Conservation (phyloP, 1,140 invertebrate species). For the Drosophila rhopaloa region DNA sequence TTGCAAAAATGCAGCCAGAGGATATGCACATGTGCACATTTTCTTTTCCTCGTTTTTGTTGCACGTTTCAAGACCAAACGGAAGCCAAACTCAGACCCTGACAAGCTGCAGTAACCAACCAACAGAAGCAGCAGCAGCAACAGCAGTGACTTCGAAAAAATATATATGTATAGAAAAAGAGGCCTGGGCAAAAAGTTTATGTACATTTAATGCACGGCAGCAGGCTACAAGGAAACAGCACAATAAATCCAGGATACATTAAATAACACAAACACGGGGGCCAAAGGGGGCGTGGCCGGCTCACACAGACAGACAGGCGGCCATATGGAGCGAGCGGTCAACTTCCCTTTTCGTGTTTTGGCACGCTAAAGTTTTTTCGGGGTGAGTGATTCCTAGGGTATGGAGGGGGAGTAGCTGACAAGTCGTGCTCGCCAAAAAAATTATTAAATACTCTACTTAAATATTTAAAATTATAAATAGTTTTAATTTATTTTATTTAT, state of each 20-base stretch:
- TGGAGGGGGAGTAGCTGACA: background rate
- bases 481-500: too few species aligned
- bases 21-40: conserved; percentile 52
- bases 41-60: conserved; percentile 45
- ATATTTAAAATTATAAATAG: background rate
- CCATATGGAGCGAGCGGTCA: conserved; percentile 64
- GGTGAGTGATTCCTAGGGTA: conserved; percentile 17
- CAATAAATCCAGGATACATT: conserved; percentile 83
- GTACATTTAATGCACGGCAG: conserved; percentile 77
- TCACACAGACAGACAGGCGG: conserved; percentile 49
- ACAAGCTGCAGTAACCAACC: conserved; percentile 53
- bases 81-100: conserved; percentile 55
- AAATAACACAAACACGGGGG: conserved; percentile 64
- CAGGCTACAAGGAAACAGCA: conserved; percentile 74
- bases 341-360: conserved; percentile 75
- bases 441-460: background rate
- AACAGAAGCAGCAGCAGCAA: conserved; percentile 33
- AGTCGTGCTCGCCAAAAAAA: background rate
- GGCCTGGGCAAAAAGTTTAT: conserved; percentile 65
- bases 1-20: conserved; percentile 71
- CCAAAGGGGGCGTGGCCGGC: conserved; percentile 25
- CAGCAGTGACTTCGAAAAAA: conserved; percentile 34
- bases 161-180: conserved; percentile 33
- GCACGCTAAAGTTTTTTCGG: conserved; percentile 52
- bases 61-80: conserved; percentile 79